Percentiles rank a stretch among this genome's conserved stretches.
phyloP scores from a whole-genome alignment of 2,888 invertebrate species.

The Entomobrya multifasciata region DNA sequence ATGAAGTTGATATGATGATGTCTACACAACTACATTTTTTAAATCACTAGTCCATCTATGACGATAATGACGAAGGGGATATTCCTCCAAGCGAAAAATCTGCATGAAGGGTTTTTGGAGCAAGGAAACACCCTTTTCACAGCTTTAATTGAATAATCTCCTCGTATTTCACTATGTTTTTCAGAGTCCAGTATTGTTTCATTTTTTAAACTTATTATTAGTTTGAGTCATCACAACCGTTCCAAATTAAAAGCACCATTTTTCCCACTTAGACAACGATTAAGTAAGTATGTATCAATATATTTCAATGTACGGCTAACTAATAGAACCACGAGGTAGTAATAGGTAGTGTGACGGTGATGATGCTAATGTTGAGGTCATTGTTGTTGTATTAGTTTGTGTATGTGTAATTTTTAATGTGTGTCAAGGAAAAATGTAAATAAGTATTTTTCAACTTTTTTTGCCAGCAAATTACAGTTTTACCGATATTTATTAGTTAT shows the following conservation, averaged over 20 bases:
- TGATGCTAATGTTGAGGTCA: slow-evolving; percentile 10
- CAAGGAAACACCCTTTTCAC: slow-evolving; percentile 30
- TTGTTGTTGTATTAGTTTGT: slow-evolving; percentile 20
- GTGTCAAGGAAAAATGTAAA: background rate
- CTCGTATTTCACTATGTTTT: background rate
- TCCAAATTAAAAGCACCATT: too few relatives aligned
- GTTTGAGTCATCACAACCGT: slow-evolving; percentile 10
- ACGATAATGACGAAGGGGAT: background rate
- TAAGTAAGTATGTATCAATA: too few relatives aligned
- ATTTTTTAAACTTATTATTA: background rate
- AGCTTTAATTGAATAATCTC: background rate
- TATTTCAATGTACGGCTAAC: slow-evolving; percentile 3
- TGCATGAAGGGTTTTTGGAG: background rate
- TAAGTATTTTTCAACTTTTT: too few relatives aligned
- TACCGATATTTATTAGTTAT: too few relatives aligned
- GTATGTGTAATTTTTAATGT: background rate
- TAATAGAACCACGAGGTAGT: slow-evolving; percentile 27
- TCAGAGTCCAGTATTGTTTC: too few relatives aligned
- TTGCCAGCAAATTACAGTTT: too few relatives aligned
- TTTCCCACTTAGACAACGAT: too few relatives aligned
- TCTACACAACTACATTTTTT: background rate
- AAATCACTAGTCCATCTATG: background rate
- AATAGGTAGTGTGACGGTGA: background rate
- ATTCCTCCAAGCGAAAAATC: background rate
- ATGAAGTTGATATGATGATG: background rate